Percentiles rank a stretch among this genome's conserved stretches.
phyloP scores from a whole-genome alignment of 2,888 invertebrate genomes.

The Mellilla xanthometata region DNA sequence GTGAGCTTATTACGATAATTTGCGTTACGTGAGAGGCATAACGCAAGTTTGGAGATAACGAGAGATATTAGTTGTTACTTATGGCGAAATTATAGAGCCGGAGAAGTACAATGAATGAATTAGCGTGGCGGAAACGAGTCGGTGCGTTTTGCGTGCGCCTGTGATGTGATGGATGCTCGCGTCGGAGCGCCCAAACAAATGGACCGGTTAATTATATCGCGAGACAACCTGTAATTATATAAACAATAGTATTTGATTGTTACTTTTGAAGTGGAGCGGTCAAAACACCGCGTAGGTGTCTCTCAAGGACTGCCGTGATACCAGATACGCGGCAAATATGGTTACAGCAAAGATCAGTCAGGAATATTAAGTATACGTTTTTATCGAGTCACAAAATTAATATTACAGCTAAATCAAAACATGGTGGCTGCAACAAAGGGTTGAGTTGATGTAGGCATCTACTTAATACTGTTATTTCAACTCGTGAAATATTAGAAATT shows the following conservation, averaged over 20 bases:
- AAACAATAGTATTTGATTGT: constrained; percentile 66
- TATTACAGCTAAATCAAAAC: no score
- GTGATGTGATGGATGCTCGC: constrained; percentile 42
- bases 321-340: constrained; percentile 26
- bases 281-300: constrained; percentile 45
- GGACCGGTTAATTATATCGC: constrained; percentile 51
- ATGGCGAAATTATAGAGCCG: constrained; percentile 50
- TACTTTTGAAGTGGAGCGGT: constrained; percentile 48
- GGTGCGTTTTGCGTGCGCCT: constrained; percentile 37
- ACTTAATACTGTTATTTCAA: no score
- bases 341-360: constrained; percentile 5
- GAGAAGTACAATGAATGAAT: constrained; percentile 34
- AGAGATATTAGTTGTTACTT: constrained; percentile 49
- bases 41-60: constrained; percentile 50
- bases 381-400: no score
- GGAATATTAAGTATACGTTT: constrained; percentile 8
- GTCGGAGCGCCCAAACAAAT: constrained; percentile 46
- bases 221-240: constrained; percentile 60
- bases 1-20: constrained; percentile 77
- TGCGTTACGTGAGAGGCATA: constrained; percentile 50
- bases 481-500: no score
- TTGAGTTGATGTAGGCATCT: no score
- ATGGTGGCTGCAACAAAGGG: no score
- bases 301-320: constrained; percentile 24
- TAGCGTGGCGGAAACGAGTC: constrained; percentile 38